phyloP scores from a whole-genome alignment of 2,113 vertebrate genomes.

The Podarcis muralis region DNA sequence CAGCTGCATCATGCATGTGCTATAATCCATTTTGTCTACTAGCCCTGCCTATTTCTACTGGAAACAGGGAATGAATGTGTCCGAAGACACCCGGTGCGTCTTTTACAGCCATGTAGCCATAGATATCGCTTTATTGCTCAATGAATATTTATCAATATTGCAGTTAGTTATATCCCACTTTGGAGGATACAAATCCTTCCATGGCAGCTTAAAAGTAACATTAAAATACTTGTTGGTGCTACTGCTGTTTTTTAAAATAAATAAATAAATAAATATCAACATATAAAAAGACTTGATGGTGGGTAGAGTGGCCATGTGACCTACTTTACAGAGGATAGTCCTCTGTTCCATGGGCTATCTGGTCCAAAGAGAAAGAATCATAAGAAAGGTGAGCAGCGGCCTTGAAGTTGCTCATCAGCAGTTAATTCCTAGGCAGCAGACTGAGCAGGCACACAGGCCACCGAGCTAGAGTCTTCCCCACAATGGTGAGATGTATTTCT shows the following conservation, averaged over 20 bases:
- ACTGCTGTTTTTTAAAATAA: neutral
- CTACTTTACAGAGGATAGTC: no score
- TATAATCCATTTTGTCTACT: neutral
- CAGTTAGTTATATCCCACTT: neutral
- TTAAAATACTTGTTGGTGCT: neutral
- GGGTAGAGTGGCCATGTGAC: neutral
- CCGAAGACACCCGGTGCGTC: neutral
- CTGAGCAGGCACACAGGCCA: no score
- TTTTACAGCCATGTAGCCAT: neutral
- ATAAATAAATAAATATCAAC: no score
- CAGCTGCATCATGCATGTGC: neutral
- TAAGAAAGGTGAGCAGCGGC: no score
- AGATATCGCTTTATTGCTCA: neutral
- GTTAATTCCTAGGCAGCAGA: no score
- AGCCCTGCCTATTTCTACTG: neutral
- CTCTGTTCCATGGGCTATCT: no score
- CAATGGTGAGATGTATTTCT: no score
- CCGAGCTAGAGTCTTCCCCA: no score
- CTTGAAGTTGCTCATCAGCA: no score
- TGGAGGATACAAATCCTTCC: neutral
- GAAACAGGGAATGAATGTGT: neutral
- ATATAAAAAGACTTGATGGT: neutral
- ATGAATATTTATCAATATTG: neutral
- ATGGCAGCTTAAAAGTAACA: neutral
- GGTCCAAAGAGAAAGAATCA: no score